Base-by-base conservation (phyloP, 1,140 invertebrate genomes). In the Neodiprion pinetum region DNA sequence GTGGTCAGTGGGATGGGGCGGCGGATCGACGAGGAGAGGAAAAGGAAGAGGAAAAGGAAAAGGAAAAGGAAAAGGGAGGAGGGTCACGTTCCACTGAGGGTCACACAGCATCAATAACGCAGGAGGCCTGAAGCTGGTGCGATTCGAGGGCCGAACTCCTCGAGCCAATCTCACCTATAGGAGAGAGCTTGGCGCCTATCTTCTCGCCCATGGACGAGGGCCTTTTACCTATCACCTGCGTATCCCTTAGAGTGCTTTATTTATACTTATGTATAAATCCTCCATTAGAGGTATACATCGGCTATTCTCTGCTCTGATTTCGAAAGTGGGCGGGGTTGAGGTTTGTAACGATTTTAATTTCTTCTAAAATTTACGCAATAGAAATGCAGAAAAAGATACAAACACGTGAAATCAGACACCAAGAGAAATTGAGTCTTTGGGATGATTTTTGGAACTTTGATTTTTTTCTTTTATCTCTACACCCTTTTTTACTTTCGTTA, bases 71-170 rank as follows among this genome's bases (percentile, higher is more conserved):
- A 12, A 61, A 17, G n/a, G n/a, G 53, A 40, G 53, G 53, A 17
- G 11, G 53, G 53, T 12, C 53, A 61, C 53, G 53, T 61, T 61
- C n/a, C 53, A 61, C 53, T 17, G 53, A 61, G 53, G 53, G 53
- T 61, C 53, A 61, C 53, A 61, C 53, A 61, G 53, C 53, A 61
- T 61, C 53, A 61, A 61, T 61, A 61, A 61, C 53, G 53, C 53
- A 9, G 53, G n/a, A 5, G n/a, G 11, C 53, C 53, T 8, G 53
- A 17, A 61, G 28, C 53, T 17, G 53, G 53, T 17, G n/a, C 11
- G 53, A 61, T 61, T 61, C 53, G 53, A 61, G 53, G 53, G 53
- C 53, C 11, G n/a, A 61, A 17, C 28, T 17, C n/a, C 53, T 61
- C 53, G 53, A 61, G 53, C 53, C 53, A 61, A 61, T 61, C 53